Percentiles rank a stretch among this genome's conserved stretches.
These are phyloP conservation scores for Galaxias olidus DNA, from an alignment of 2,797 vertebrate species.

Conservation along the genomic window DNA sequence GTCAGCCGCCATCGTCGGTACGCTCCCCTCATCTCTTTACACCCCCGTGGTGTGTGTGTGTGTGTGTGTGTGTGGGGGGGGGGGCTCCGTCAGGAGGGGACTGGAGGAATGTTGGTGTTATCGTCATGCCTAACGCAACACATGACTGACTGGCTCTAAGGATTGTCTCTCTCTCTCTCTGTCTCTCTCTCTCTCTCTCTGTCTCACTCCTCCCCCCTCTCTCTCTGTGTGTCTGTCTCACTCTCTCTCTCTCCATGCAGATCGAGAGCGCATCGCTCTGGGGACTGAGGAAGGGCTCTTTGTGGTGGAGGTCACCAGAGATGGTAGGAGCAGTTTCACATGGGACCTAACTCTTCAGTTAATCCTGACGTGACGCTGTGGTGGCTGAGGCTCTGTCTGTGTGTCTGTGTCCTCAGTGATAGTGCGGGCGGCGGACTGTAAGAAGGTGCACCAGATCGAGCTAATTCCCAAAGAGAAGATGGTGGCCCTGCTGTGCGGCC, in stretches of 20 bases:
- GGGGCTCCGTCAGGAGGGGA: neutral
- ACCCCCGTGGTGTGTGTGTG: neutral
- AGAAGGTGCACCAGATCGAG: constrained; percentile 93
- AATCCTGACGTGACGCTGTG: too few relatives aligned
- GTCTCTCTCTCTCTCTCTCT: neutral
- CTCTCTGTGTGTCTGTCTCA: neutral
- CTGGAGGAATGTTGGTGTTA: neutral
- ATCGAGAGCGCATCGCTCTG: constrained; percentile 89
- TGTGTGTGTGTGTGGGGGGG: neutral
- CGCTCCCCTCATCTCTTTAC: too few relatives aligned
- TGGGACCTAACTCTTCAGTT: too few relatives aligned
- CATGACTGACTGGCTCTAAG: neutral
- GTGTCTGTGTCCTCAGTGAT: constrained; percentile 78
- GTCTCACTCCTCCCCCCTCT: too few relatives aligned
- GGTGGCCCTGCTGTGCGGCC: constrained; percentile 85
- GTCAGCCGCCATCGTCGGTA: constrained; percentile 88
- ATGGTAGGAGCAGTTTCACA: constrained; percentile 77
- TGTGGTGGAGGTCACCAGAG: constrained; percentile 92
- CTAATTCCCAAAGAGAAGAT: constrained; percentile 88
- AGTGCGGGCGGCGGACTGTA: constrained; percentile 91
- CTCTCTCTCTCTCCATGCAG: constrained; percentile 61
- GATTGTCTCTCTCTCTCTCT: neutral
- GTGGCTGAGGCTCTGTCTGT: too few relatives aligned
- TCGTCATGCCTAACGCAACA: neutral
- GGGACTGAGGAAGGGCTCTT: constrained; percentile 95